Conservation (phyloP, 37 sponge, comb jelly and placozoan species). For the Amphimedon queenslandica region DNA sequence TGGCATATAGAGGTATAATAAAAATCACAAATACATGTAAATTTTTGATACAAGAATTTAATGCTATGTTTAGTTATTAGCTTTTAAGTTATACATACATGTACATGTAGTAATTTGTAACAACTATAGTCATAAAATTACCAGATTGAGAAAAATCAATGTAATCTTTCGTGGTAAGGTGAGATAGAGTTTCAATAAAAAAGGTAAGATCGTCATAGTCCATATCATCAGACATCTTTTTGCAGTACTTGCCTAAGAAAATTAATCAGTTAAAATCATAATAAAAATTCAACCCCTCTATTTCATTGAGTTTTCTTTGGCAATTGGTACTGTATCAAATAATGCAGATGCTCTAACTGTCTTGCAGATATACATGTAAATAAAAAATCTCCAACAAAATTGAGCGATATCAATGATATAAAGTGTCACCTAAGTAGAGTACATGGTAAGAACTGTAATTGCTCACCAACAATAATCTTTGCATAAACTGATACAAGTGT, state of each 20-base stretch:
- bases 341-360: no score
- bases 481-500: conserved; percentile 52
- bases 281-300: no score
- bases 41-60: not conserved
- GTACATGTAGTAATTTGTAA: not conserved
- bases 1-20: no score
- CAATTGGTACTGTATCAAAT: no score
- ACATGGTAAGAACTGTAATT: no score
- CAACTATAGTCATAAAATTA: conserved; percentile 2
- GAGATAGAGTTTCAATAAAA: conserved; percentile 39
- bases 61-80: not conserved
- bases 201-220: conserved; percentile 65
- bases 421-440: no score
- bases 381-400: no score
- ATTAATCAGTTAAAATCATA: no score
- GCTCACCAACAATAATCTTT: conserved; percentile 37
- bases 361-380: no score
- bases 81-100: not conserved
- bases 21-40: no score
- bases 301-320: no score
- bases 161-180: conserved; percentile 61
- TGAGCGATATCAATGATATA: no score
- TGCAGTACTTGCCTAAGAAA: conserved; percentile 49
- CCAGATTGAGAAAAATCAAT: conserved; percentile 49
- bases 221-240: conserved; percentile 61